These are phyloP conservation scores for Rhamphomyia laevipes DNA, from an alignment of 2,888 invertebrate genomes.

Conservation along the genomic window DNA sequence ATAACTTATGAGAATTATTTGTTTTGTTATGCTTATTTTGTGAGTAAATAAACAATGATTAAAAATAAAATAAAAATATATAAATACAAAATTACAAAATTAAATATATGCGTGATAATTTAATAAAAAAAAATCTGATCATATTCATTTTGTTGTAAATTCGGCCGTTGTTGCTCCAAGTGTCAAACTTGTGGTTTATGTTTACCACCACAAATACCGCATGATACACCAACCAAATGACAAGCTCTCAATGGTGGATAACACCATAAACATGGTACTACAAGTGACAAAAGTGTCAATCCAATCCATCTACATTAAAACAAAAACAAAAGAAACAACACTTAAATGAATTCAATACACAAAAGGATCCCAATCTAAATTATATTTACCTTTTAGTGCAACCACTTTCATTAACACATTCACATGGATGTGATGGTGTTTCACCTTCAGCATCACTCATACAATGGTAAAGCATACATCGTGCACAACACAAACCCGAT, in stretches of 20 bases:
- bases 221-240: slow-evolving; percentile 69
- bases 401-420: slow-evolving; percentile 58
- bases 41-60: too few species aligned
- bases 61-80: background rate
- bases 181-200: slow-evolving; percentile 49
- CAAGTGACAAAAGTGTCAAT: slow-evolving; percentile 67
- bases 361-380: background rate
- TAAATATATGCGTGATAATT: background rate
- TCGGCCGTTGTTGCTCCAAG: slow-evolving; percentile 24
- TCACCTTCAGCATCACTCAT: slow-evolving; percentile 86
- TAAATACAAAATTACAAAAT: background rate
- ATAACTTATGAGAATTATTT: too few species aligned
- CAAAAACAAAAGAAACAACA: background rate
- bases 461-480: slow-evolving; percentile 86
- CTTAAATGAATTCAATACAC: background rate
- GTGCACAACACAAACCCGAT: slow-evolving; percentile 77
- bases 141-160: slow-evolving; percentile 1
- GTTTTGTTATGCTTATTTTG: too few species aligned
- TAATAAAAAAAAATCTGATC: background rate
- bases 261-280: slow-evolving; percentile 91
- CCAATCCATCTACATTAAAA: slow-evolving; percentile 57
- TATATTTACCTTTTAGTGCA: slow-evolving; percentile 53
- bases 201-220: slow-evolving; percentile 72
- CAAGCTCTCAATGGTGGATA: slow-evolving; percentile 78
- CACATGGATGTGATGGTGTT: slow-evolving; percentile 73